Base-by-base conservation (phyloP, 2,113 vertebrate genomes). In the Formicarius rufipectus region DNA sequence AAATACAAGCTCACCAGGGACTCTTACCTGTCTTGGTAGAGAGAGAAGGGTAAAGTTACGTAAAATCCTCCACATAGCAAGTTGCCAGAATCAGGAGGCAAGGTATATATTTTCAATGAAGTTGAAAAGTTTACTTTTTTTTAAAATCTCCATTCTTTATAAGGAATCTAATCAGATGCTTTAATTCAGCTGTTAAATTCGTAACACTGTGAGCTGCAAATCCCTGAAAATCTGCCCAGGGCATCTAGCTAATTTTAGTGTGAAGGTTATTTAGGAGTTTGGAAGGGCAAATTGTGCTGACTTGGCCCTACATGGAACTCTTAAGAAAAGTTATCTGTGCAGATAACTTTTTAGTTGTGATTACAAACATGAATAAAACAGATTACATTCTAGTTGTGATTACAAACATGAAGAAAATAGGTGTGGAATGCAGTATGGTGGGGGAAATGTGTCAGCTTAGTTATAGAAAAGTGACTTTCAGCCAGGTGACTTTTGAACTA, bases 181-280 rank as follows among this genome's bases (percentile, higher is more conserved):
- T 93, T 89, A 37, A 81, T 95, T 44, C 13, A 59, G 27, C 31
- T 74, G 24, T 62, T 80, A 72, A 77, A 74, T 63, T 80, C 23
- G 16, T 93, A 63, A 69, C 69, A 68, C n/a, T 49, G 49, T 93
- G 84, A 78, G 73, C 74, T 85, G 33, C 45, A 96, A 87, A 91
- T 87, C 86, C 62, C 35, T 90, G 84, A 90, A 82, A 85, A 91
- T 66, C 74, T 94, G 62, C 44, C 23, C 28, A 45, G n/a, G 74
- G 91, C 66, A 58, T 83, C 10, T 55, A 73, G 68, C 91, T 95
- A 94, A 95, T 90, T 95, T 96, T 96, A 95, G 74, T 24, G 16
- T 63, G 31, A 39, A 78, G 37, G 67, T 80, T 88, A 77, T 82
- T 92, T 88, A 64, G 44, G 37, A 39, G 91, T 88, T 81, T 93